Evolutionary conservation across 2,113 vertebrate genomes (phyloP).

Genomic region (Poeciliopsis prolifica): DNA sequence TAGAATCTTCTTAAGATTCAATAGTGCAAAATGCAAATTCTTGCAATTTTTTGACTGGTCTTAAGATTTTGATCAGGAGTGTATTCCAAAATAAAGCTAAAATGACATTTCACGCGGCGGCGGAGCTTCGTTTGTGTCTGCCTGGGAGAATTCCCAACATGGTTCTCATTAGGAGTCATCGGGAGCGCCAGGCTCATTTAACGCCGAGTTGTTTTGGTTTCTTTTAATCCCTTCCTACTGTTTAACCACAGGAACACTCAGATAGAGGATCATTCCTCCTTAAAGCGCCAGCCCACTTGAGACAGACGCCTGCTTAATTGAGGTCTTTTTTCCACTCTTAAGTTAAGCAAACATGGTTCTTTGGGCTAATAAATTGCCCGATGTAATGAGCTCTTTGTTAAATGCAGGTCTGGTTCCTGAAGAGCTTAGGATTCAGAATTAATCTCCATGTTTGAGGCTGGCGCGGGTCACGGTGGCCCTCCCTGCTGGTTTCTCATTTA

Average conservation of each 20-base stretch:
- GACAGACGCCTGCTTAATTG: constrained; percentile 66
- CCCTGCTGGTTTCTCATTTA: constrained; percentile 66
- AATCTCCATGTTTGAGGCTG: constrained; percentile 35
- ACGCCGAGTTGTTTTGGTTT: constrained; percentile 56
- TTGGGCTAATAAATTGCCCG: constrained; percentile 42
- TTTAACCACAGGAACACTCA: constrained; percentile 64
- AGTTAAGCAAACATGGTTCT: constrained; percentile 54
- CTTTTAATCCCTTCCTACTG: constrained; percentile 67
- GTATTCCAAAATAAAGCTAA: too few relatives aligned
- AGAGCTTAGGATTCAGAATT: constrained; percentile 48
- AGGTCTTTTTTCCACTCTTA: constrained; percentile 17
- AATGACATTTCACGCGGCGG: constrained; percentile 14
- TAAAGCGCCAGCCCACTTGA: constrained; percentile 39
- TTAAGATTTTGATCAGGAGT: too few relatives aligned
- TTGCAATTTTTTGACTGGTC: too few relatives aligned
- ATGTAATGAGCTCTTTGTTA: constrained; percentile 34
- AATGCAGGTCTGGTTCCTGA: constrained; percentile 44
- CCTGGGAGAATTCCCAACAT: constrained; percentile 36
- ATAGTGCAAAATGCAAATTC: too few relatives aligned
- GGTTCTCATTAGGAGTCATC: constrained; percentile 56
- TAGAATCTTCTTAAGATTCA: too few relatives aligned
- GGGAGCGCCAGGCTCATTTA: constrained; percentile 58
- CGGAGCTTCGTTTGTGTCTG: constrained; percentile 23
- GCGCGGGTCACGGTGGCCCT: constrained; percentile 23
- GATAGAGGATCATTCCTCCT: constrained; percentile 58